Base-by-base conservation (phyloP, 2,888 invertebrate species). In the Leptinotarsa rubiginosa region DNA sequence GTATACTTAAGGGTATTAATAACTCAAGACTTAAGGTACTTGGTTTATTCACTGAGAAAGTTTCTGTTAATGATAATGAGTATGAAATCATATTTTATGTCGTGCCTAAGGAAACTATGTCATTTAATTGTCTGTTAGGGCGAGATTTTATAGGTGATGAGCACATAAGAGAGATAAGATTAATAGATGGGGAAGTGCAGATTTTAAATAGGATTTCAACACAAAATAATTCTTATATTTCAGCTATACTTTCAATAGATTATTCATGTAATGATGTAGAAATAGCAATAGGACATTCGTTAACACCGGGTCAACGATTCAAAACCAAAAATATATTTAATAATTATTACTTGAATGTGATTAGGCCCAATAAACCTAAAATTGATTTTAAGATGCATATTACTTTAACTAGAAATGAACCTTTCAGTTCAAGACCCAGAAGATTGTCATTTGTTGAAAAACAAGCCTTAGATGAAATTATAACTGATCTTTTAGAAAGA, bases 361-460 rank as follows among this genome's bases (percentile, higher is more conserved):
- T 47, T 31, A 70, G 67, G 64, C 72, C 76, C 7, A 25, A 31
- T 54, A 73, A 71, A 15, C 73, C 78, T 15, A 67, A 80, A 68
- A 54, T 65, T 67, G 69, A 80, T 68, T 80, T 80, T 74, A 69
- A 81, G 69, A 79, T 80, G 75, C 72, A 67, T 25, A 70, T 81
- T n/a, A 62, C 52, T 31, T 72, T 79, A 47, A 81, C 52, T 65
- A 15, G 64, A 41, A 62, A 78, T 54, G 54, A 75, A 64, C 77
- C 77, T 31, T 74, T 79, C 72, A 70, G n/a, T 67, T 65, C 54
- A 13, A 56, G 77, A 31, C 78, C 81, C 10, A 54, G 78, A 62
- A 49, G 76, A 50, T 73, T 81, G 62, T 79, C 79, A 13, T 78
- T 56, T 76, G 47, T 54, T n/a, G 80, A 81, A 65, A 78, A 79